Evolutionary conservation across 2,888 invertebrate genomes (phyloP).

Genomic region (Phortica magna): DNA sequence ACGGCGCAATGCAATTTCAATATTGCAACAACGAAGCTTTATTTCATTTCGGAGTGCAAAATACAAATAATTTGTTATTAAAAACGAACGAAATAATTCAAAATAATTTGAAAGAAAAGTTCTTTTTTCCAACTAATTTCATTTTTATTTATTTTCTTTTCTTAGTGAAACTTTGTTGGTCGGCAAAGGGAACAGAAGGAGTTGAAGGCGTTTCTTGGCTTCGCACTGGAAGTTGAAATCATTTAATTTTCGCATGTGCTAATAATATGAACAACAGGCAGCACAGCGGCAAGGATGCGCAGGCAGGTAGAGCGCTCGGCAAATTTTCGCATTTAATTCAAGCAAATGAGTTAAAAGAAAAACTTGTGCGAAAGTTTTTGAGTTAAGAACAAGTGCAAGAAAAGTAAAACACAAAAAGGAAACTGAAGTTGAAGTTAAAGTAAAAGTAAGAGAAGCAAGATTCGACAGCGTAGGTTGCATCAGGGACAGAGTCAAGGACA

Average conservation of each 20-base stretch:
- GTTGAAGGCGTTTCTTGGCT: too few species aligned
- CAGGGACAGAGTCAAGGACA: background rate
- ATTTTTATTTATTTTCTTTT: constrained; percentile 9
- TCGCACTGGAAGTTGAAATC: constrained; percentile 69
- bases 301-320: constrained; percentile 46
- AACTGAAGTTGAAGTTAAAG: constrained; percentile 10
- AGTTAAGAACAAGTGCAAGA: constrained; percentile 35
- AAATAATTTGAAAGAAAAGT: constrained; percentile 1
- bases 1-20: background rate
- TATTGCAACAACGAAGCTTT: background rate
- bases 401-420: constrained; percentile 6
- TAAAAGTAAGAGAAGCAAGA: background rate
- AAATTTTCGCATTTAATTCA: constrained; percentile 68
- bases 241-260: constrained; percentile 69
- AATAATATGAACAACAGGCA: constrained; percentile 26
- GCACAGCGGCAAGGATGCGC: background rate
- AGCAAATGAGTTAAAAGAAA: constrained; percentile 70
- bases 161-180: background rate
- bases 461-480: background rate
- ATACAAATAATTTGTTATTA: background rate
- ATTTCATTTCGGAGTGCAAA: background rate
- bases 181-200: constrained; percentile 12
- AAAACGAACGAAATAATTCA: background rate
- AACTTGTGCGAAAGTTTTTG: constrained; percentile 68
- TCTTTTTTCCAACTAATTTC: background rate